Evolutionary conservation across 2,113 vertebrate species (phyloP), one percentile per base, ranked within the genome.

Genomic region (Poecilia latipinna): DNA sequence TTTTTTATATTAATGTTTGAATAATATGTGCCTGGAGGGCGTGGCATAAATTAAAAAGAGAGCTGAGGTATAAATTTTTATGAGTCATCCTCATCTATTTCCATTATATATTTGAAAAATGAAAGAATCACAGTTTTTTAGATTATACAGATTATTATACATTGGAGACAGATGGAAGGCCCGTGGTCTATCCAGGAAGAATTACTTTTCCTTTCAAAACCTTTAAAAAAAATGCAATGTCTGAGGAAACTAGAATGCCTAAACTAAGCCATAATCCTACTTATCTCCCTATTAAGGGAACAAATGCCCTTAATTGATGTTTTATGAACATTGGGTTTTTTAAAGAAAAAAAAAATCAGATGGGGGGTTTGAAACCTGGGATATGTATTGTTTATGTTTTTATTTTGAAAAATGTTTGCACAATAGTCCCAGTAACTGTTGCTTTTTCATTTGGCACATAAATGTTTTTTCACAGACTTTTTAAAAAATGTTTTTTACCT

Each of bases 1-100:
- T 97, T 97, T 97, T 98, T 97, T 97, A 96, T 97, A 98, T 97
- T 97, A 97, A 97, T 97, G 96, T 96, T 97, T 97, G 95, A 98
- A 96, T 98, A 98, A 98, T 97, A 96, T 96, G 95, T 93, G 96
- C 95, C 98, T 96, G 90, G 93, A 96, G 96, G 96, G 96, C 92
- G 91, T 95, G 95, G 95, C 86, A 96, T 97, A 96, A 97, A 97
- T 98, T 97, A 97, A 96, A 96, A 95, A 92, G 90, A 86, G 95
- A 95, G 97, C 97, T 95, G 96, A 96, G 94, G 94, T 96, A 97
- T 97, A 96, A 91, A 97, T 98, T 97, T 98, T 97, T 96, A 97
- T 95, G 97, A 97, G 95, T 94, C 96, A 93, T 95, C 95, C 94
- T 96, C 95, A 95, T 96, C 96, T 95, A 95, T 97, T 96, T 96